Conservation (phyloP, 92 coral and sea anemone species). For the Paramuricea clavata region DNA sequence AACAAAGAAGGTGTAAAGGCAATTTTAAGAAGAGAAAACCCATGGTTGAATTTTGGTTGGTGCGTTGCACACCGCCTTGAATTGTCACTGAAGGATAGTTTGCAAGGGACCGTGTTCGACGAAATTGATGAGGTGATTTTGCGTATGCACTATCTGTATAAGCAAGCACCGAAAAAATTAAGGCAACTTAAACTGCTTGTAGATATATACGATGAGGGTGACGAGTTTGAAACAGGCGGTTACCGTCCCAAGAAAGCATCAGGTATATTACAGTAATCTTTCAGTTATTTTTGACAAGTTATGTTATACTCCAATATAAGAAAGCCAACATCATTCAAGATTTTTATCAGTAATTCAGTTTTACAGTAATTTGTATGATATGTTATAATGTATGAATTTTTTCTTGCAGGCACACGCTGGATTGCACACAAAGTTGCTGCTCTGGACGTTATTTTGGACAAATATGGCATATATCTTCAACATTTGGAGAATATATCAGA, state of each 20-base stretch:
- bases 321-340: neutral
- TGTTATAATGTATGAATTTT: neutral
- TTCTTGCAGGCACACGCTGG: slow-evolving; percentile 2
- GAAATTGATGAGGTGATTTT: slow-evolving; percentile 26
- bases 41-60: slow-evolving; percentile 21
- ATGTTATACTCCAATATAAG: neutral
- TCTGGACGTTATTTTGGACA: neutral
- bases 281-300: slow-evolving; percentile 12
- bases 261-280: slow-evolving; percentile 25
- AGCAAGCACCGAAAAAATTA: slow-evolving; percentile 25
- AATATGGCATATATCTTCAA: neutral
- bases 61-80: slow-evolving; percentile 34
- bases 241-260: slow-evolving; percentile 29
- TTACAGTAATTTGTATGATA: slow-evolving; percentile 4
- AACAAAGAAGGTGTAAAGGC: neutral
- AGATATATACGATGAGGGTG: slow-evolving; percentile 24
- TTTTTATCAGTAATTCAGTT: neutral
- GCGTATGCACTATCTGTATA: slow-evolving; percentile 9
- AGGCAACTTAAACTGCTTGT: neutral
- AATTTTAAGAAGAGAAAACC: neutral
- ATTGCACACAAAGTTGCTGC: slow-evolving; percentile 1
- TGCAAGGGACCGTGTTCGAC: slow-evolving; percentile 22
- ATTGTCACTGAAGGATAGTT: slow-evolving; percentile 12
- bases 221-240: slow-evolving; percentile 37
- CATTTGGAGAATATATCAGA: neutral